Evolutionary conservation across 2,797 vertebrate genomes (phyloP).

Genomic region (Cirrhinus molitorella): DNA sequence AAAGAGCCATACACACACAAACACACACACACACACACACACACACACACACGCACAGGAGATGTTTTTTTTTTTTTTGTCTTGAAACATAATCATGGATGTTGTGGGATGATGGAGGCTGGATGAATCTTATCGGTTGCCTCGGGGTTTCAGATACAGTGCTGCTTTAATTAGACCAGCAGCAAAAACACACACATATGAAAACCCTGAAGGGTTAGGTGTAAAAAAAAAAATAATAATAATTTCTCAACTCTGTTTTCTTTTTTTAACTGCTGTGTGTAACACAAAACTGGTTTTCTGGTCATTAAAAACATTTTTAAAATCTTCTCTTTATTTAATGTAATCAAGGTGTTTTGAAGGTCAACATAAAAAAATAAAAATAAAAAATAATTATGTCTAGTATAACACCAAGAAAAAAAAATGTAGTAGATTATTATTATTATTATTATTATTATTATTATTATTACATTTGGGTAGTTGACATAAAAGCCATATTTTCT

Average conservation of each 20-base stretch:
- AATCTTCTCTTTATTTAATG: neutral
- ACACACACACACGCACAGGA: slow-evolving; percentile 7
- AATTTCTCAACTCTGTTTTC: neutral
- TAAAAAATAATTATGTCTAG: no score
- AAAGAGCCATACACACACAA: neutral
- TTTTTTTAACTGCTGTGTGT: neutral
- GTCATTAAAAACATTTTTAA: no score
- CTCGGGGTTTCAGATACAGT: slow-evolving; percentile 10
- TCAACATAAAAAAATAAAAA: neutral
- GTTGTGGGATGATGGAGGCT: slow-evolving; percentile 11
- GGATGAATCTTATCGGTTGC: slow-evolving; percentile 16
- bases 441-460: no score
- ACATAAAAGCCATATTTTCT: no score
- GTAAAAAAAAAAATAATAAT: no score
- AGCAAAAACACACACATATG: neutral
- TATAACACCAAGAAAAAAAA: no score
- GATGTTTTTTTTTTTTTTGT: slow-evolving; percentile 25
- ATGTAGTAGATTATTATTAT: no score
- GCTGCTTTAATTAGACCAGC: slow-evolving; percentile 29
- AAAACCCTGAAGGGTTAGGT: neutral
- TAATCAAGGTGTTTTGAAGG: neutral
- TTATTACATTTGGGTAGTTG: no score
- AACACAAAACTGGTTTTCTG: neutral
- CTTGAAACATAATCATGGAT: slow-evolving; percentile 13
- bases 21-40: slow-evolving; percentile 20